phyloP scores from a whole-genome alignment of 2,888 invertebrate genomes.

The Torymus auratus region DNA sequence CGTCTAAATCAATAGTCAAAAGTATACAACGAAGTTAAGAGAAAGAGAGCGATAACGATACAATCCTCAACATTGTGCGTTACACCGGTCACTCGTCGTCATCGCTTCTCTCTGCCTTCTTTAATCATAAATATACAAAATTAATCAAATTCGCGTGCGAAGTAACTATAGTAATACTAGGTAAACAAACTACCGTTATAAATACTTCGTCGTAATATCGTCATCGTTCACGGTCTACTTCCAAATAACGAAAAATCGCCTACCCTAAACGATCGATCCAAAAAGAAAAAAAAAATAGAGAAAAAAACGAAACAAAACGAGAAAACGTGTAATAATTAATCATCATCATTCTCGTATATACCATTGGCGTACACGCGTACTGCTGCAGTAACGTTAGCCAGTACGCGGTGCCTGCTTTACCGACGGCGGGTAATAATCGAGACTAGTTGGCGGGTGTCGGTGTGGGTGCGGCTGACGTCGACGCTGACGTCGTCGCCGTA shows the following conservation, averaged over 20 bases:
- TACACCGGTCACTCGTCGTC: background rate
- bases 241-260: slow-evolving; percentile 17
- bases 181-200: background rate
- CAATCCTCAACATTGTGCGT: slow-evolving; percentile 32
- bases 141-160: background rate
- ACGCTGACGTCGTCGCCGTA: no score
- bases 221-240: background rate
- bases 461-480: no score
- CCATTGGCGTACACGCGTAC: no score
- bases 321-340: no score
- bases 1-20: background rate
- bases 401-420: no score
- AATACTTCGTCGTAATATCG: no score
- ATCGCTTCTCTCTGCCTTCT: no score
- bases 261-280: background rate
- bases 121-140: background rate
- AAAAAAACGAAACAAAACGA: no score
- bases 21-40: background rate
- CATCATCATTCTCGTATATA: no score
- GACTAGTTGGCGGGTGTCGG: slow-evolving; percentile 5
- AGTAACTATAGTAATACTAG: background rate
- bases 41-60: slow-evolving; percentile 16
- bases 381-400: no score
- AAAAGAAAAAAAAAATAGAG: background rate
- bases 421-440: background rate